phyloP scores from a whole-genome alignment of 2,888 invertebrate species.

The Neria commutata region DNA sequence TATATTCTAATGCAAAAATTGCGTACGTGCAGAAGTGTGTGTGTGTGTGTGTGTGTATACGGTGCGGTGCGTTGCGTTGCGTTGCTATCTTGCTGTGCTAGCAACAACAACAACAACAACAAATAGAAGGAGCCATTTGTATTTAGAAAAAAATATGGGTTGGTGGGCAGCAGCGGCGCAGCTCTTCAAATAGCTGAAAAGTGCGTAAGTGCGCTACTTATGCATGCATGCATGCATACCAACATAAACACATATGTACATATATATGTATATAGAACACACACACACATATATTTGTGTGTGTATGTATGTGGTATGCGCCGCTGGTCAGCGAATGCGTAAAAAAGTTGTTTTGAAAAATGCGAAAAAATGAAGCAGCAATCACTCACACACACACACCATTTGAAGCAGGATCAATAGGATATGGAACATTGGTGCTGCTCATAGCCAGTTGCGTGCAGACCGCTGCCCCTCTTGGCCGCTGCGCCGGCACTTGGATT shows the following conservation, averaged over 20 bases:
- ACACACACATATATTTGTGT: neutral
- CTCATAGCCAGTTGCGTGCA: neutral
- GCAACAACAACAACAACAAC: neutral
- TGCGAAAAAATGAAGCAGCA: constrained; percentile 15
- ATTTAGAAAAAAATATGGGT: constrained; percentile 45
- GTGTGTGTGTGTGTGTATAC: constrained; percentile 29
- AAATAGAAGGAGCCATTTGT: constrained; percentile 23
- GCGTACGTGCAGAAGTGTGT: too few relatives aligned
- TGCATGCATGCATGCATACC: neutral
- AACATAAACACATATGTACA: neutral
- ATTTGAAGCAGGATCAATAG: constrained; percentile 13
- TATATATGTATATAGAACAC: neutral
- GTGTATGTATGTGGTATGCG: constrained; percentile 40
- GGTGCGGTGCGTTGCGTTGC: constrained; percentile 25
- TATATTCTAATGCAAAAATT: constrained; percentile 29
- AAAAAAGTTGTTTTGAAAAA: constrained; percentile 7
- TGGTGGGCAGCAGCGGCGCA: too few relatives aligned
- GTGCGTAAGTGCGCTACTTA: constrained; percentile 41
- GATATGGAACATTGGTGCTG: constrained; percentile 13
- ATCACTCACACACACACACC: too few relatives aligned
- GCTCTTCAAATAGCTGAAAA: constrained; percentile 23
- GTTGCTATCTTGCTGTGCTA: constrained; percentile 6
- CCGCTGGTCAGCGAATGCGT: constrained; percentile 19
- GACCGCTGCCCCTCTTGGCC: neutral
- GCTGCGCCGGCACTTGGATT: constrained; percentile 2